Percentiles rank a stretch among this genome's conserved stretches.
phyloP scores from a whole-genome alignment of 1,140 invertebrate genomes.

The Macrocentrus cingulum region DNA sequence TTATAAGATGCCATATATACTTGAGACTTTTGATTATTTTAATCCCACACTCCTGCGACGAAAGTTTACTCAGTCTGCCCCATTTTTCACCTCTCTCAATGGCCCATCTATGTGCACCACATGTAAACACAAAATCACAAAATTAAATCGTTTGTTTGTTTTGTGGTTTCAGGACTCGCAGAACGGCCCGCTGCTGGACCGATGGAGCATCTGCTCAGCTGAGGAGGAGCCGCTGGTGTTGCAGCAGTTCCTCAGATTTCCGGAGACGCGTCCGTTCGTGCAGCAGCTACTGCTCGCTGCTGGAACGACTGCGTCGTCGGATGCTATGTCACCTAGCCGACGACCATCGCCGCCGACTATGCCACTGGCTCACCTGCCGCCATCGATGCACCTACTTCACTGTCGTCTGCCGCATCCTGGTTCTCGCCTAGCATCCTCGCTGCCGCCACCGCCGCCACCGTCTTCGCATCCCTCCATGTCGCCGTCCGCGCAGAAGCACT shows the following conservation, averaged over 20 bases:
- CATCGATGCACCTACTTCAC: slow-evolving; percentile 61
- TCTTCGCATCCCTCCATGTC: slow-evolving; percentile 42
- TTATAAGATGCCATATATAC: slow-evolving; percentile 13
- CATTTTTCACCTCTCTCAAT: slow-evolving; percentile 12
- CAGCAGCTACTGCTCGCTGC: slow-evolving; percentile 76
- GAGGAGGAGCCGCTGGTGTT: slow-evolving; percentile 84
- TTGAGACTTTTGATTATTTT: slow-evolving; percentile 27
- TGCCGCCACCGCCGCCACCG: slow-evolving; percentile 53
- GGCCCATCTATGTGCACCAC: slow-evolving; percentile 13
- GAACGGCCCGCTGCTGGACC: slow-evolving; percentile 75
- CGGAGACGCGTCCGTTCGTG: slow-evolving; percentile 79
- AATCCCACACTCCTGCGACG: slow-evolving; percentile 15
- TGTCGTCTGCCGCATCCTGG: slow-evolving; percentile 55
- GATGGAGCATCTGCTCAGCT: slow-evolving; percentile 79
- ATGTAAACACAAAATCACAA: too few species aligned
- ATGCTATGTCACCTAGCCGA: slow-evolving; percentile 70
- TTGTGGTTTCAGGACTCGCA: slow-evolving; percentile 64
- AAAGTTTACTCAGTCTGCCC: slow-evolving; percentile 12
- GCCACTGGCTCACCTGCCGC: slow-evolving; percentile 62
- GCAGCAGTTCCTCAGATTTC: slow-evolving; percentile 84
- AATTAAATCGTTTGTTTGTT: slow-evolving; percentile 3
- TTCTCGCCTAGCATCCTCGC: slow-evolving; percentile 55
- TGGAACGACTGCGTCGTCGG: slow-evolving; percentile 56
- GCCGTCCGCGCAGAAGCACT: slow-evolving; percentile 53
- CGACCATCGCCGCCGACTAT: slow-evolving; percentile 65